Conservation (phyloP, 1,140 invertebrate genomes). For the Popillia japonica region DNA sequence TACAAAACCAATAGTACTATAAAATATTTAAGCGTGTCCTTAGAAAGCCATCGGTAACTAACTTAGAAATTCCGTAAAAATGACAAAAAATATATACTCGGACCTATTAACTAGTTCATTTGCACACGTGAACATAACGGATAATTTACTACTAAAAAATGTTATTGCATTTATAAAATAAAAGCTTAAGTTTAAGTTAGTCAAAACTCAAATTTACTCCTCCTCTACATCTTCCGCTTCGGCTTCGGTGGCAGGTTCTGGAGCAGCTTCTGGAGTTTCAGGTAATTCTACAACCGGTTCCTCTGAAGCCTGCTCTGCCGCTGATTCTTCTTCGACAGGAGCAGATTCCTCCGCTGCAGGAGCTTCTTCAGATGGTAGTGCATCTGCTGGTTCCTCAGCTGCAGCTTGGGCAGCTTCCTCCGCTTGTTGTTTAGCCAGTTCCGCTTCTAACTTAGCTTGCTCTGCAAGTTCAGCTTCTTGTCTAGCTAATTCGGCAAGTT, state of each 20-base stretch:
- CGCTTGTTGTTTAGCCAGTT: conserved; percentile 41
- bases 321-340: conserved; percentile 50
- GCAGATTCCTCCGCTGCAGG: conserved; percentile 49
- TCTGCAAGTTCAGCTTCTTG: conserved; percentile 60
- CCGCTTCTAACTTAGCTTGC: conserved; percentile 48
- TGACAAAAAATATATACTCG: too few species aligned
- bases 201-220: conserved; percentile 5
- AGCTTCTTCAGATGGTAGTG: conserved; percentile 47
- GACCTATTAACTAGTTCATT: too few species aligned
- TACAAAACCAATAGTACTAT: neutral
- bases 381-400: conserved; percentile 20
- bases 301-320: conserved; percentile 48
- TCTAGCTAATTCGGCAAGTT: conserved; percentile 66
- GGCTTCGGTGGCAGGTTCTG: neutral
- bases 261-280: conserved; percentile 25
- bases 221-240: conserved; percentile 18
- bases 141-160: neutral
- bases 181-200: neutral
- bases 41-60: too few species aligned
- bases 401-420: conserved; percentile 23
- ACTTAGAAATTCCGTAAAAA: too few species aligned
- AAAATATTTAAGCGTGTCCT: too few species aligned
- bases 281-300: conserved; percentile 22
- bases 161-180: neutral
- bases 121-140: too few species aligned